Evolutionary conservation across 2,113 vertebrate genomes (phyloP), one percentile per base, ranked within the genome.

Genomic region (Chunga burmeisteri): DNA sequence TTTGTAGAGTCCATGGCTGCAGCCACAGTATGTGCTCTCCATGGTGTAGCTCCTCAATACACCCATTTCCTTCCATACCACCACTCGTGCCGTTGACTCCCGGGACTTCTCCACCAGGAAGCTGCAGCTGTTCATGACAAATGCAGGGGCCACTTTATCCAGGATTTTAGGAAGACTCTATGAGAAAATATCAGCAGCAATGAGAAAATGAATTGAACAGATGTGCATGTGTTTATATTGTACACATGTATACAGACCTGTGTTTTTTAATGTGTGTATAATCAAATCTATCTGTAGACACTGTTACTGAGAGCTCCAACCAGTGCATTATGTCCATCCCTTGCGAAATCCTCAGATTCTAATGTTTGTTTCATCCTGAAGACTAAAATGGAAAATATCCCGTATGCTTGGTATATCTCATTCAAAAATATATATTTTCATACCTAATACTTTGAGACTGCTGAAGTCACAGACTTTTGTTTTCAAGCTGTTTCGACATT

Each of bases 21-120:
- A 99, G 70, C 99, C 99, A 5, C 99, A 99, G 97, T 98, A 99
- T 7, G 99, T 99, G 94, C 98, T 99, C 82, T 99, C 99, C 99
- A 99, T 99, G 79, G 99, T 99, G 91, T 99, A 99, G 97, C 99
- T 99, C 86, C 98, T 98, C 74, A 98, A 91, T 25, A 99, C 98
- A 0, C 99, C 99, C 63, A 99, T 98, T 93, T 99, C 99, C 78
- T 98, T 98, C 99, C 99, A 99, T 13, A 99, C 98, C 74, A 99
- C 99, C 44, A 99, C 98, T 9, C 99, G 97, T 2, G 99, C 99
- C 0, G 99, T 99, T 1, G 99, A 98, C 4, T 98, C 98, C 11
- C 99, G 98, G 0, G 99, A 99, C 73, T 99, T 99, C 97, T 99
- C 99, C 91, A 99, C 98, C 59, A 99, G 95, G 90, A 99, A 99